phyloP scores from a whole-genome alignment of 2,888 invertebrate genomes.

The Uropetala carovei region DNA sequence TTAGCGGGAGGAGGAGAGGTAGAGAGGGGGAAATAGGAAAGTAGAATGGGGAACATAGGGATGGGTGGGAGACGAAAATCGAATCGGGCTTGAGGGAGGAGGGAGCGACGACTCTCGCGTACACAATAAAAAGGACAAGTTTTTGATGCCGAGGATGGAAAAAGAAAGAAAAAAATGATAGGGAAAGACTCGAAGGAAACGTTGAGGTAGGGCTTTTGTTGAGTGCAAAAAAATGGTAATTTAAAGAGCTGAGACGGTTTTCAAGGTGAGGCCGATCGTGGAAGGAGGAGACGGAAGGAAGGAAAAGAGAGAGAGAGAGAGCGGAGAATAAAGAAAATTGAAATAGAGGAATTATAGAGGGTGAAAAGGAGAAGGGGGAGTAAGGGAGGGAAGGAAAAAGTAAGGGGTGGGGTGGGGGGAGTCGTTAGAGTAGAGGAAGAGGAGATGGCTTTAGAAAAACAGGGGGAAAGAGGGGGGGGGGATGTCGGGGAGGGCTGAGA shows the following conservation, averaged over 20 bases:
- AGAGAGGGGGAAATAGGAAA: background rate
- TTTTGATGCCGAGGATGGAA: background rate
- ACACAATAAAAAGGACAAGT: background rate
- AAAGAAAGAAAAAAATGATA: background rate
- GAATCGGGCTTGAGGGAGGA: background rate
- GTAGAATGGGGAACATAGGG: too few relatives aligned
- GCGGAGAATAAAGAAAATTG: background rate
- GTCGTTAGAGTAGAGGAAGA: background rate
- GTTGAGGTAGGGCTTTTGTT: slow-evolving; percentile 2
- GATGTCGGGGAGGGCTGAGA: background rate
- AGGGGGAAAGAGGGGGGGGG: background rate
- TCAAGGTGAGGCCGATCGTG: background rate
- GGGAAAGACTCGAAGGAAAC: background rate
- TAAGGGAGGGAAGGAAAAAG: background rate
- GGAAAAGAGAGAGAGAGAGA: background rate
- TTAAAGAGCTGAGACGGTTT: background rate
- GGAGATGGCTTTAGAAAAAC: background rate
- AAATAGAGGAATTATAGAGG: background rate
- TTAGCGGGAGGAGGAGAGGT: background rate
- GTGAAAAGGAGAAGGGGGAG: background rate
- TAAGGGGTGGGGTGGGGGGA: background rate
- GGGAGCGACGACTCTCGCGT: background rate
- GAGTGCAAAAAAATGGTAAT: background rate
- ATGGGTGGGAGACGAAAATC: background rate
- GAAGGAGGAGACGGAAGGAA: too few relatives aligned